These are phyloP conservation scores for Spheniscus humboldti DNA, from an alignment of 2,797 vertebrate species.

Conservation along the genomic window DNA sequence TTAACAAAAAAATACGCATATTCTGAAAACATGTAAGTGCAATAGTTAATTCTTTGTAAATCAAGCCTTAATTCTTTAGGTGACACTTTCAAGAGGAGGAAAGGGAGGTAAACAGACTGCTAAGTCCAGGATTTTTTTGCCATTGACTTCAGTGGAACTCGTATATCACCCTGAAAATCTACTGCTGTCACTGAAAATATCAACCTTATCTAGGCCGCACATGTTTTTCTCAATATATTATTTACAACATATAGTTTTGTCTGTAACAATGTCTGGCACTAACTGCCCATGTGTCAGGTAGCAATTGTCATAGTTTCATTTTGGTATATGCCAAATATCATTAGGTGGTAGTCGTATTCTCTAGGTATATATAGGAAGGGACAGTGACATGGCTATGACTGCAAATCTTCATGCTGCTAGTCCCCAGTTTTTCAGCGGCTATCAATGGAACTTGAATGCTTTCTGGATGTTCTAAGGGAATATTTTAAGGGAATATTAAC, in stretches of 20 bases:
- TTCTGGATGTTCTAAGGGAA: neutral
- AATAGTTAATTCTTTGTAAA: neutral
- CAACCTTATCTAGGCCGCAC: neutral
- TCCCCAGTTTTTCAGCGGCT: neutral
- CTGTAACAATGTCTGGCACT: neutral
- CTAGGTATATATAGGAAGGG: neutral
- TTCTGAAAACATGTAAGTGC: neutral
- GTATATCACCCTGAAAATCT: neutral
- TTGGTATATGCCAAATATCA: neutral
- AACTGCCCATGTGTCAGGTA: neutral
- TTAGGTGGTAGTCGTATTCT: neutral
- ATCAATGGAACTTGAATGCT: neutral
- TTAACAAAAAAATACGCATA: neutral
- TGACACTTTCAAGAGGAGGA: neutral
- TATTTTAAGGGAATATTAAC: neutral
- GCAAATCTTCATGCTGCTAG: accelerated
- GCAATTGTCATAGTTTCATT: neutral
- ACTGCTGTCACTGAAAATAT: neutral
- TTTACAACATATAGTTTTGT: neutral
- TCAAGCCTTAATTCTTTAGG: neutral
- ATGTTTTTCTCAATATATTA: neutral
- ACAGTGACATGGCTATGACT: neutral
- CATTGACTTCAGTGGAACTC: neutral
- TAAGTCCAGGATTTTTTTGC: neutral
- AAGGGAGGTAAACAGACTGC: neutral